Evolutionary conservation across 2,888 invertebrate species (phyloP), one percentile per base, ranked within the genome.

Genomic region (Slavum lentiscoides): DNA sequence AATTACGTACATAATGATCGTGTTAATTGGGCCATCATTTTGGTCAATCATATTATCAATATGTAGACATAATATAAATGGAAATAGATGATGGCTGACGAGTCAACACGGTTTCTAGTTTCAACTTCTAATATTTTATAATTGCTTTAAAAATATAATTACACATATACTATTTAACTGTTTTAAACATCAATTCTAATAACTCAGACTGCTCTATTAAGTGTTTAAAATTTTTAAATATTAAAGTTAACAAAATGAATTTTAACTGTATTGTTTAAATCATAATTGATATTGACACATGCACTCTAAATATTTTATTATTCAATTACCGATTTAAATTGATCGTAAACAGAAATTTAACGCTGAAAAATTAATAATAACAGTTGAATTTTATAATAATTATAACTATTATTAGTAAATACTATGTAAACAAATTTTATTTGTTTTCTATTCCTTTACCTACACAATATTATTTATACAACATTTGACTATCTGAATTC

Each of bases 191-290:
- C n/a, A 6, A 58, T 13, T 21, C 15, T 58, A 4, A 2, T 58
- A 58, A 70, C 58, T 13, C 5, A 53, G 55, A 74, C 55, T n/a
- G 30, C 2, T 37, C 66, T 74, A 55, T 74, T n/a, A 74, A 74
- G 53, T 55, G 53, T 13, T 53, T n/a, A 15, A 72, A 17, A 43
- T 43, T 43, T 30, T 70, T 72, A 61, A 37, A 30, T 17, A n/a
- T 30, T 66, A 17, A 43, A 17, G 55, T 66, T 74, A 74, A 66
- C 74, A 55, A 66, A 64, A 66, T 53, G 0, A 21, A 55, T 15
- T 74, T 66, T 39, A 58, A 19, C 37, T 23, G 9, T 61, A 21
- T 3, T 49, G 13, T 13, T 49, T 49, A 49, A 13, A 49, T 0
- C 1, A 49, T 49, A 49, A 49, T 49, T 49, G 11, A 49, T 49